A percentile compares a stretch with the other conserved stretches of the same genome.
Evolutionary conservation across 2,888 invertebrate species (phyloP).

Genomic region (Parochlus steinenii): DNA sequence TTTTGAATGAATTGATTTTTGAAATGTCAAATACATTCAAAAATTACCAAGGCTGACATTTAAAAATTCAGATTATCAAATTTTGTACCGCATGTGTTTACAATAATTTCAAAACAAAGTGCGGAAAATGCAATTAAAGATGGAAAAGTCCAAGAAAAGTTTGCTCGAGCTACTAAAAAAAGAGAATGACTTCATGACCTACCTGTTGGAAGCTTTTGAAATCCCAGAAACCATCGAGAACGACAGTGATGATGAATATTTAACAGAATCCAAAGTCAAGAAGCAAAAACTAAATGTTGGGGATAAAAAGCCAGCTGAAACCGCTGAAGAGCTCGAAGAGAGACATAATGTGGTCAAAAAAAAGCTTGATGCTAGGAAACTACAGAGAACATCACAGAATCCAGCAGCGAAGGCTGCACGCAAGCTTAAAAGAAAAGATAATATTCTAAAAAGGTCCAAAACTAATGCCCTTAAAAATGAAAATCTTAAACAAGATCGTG

Average conservation of each 20-base stretch:
- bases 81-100: background rate
- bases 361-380: constrained; percentile 25
- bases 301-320: constrained; percentile 8
- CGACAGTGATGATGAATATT: constrained; percentile 22
- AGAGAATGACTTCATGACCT: constrained; percentile 22
- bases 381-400: constrained; percentile 23
- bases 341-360: constrained; percentile 24
- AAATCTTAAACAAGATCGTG: constrained; percentile 16
- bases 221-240: constrained; percentile 27
- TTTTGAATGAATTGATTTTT: too few relatives aligned
- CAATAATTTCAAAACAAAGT: too few relatives aligned
- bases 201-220: constrained; percentile 22
- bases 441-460: constrained; percentile 18
- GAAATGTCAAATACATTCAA: background rate
- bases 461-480: constrained; percentile 26
- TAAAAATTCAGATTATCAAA: background rate
- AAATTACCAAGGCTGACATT: background rate
- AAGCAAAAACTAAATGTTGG: constrained; percentile 12
- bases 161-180: constrained; percentile 15
- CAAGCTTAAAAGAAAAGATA: constrained; percentile 25
- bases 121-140: constrained; percentile 7
- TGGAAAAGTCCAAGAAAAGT: constrained; percentile 13
- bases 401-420: constrained; percentile 23
- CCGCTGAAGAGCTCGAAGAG: constrained; percentile 21
- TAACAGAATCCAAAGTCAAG: constrained; percentile 20